Conservation (phyloP, 2,797 vertebrate species). For the Enoplosus armatus region DNA sequence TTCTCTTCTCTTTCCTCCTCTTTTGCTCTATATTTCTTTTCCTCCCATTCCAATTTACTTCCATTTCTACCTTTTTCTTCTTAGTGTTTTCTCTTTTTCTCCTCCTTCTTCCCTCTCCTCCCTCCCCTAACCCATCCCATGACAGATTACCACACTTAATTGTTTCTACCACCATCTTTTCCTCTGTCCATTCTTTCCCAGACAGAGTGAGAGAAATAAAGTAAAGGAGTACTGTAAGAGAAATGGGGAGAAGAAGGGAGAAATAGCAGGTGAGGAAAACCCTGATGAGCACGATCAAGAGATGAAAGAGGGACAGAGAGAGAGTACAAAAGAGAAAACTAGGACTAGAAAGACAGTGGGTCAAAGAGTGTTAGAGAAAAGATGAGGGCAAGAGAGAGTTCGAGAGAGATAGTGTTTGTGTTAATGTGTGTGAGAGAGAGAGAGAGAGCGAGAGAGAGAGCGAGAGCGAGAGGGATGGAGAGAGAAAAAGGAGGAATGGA, state of each 20-base stretch:
- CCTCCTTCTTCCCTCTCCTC: background rate
- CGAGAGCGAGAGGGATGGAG: slow-evolving; percentile 43
- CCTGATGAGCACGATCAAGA: slow-evolving; percentile 4
- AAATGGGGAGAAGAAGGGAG: background rate
- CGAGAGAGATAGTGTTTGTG: slow-evolving; percentile 42
- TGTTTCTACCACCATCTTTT: background rate
- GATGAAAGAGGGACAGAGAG: background rate
- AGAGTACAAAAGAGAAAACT: slow-evolving; percentile 17
- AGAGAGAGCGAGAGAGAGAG: slow-evolving; percentile 14
- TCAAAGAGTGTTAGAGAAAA: slow-evolving; percentile 53
- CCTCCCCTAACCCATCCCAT: background rate
- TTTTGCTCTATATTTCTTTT: background rate
- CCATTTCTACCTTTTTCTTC: background rate
- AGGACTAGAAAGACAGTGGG: slow-evolving; percentile 43
- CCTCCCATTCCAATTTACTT: background rate
- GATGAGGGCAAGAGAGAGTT: slow-evolving; percentile 44
- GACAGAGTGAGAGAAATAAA: background rate
- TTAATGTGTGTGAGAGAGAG: slow-evolving; percentile 22
- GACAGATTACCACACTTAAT: background rate
- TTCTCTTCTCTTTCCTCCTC: slow-evolving; percentile 6
- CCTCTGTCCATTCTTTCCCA: background rate
- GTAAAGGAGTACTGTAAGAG: background rate
- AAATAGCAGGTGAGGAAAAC: slow-evolving; percentile 21
- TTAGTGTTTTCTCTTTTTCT: background rate
- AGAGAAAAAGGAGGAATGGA: slow-evolving; percentile 53